Evolutionary conservation across 2,113 vertebrate genomes (phyloP).

Genomic region (Dipodomys ordii): DNA sequence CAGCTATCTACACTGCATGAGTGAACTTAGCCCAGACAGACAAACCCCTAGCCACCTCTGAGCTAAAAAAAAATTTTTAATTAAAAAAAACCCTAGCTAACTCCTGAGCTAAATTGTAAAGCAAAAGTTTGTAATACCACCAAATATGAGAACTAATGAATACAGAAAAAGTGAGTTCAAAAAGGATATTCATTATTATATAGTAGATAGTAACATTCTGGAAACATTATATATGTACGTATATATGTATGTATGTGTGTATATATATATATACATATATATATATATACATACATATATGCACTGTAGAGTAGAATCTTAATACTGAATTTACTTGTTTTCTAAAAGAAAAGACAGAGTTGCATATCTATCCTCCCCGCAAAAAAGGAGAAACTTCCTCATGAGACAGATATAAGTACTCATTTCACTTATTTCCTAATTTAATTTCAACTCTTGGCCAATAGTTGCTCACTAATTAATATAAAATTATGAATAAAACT

Average conservation of each 20-base stretch:
- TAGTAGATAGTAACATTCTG: not conserved
- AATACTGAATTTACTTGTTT: conserved; percentile 48
- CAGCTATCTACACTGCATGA: not conserved
- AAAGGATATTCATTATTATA: not conserved
- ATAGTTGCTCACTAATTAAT: conserved; percentile 37
- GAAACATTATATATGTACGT: not conserved
- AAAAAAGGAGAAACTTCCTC: not conserved
- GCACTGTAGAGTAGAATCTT: not conserved
- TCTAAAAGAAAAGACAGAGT: not conserved
- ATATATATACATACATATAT: not conserved
- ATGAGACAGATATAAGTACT: not conserved
- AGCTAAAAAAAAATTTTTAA: not conserved
- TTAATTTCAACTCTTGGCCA: conserved; percentile 42
- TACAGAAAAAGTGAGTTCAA: not conserved
- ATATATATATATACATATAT: not conserved
- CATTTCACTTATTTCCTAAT: conserved; percentile 36
- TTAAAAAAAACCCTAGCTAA: not conserved
- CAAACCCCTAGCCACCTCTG: not conserved
- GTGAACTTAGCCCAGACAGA: not conserved
- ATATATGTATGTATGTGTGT: too few species aligned
- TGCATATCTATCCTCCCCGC: conserved; percentile 15
- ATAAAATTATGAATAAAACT: conserved; percentile 37
- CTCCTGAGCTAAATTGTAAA: not conserved
- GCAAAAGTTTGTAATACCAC: not conserved
- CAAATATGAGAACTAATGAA: not conserved